Conservation (phyloP, 2,888 invertebrate genomes). For the Iphiclides podalirius region DNA sequence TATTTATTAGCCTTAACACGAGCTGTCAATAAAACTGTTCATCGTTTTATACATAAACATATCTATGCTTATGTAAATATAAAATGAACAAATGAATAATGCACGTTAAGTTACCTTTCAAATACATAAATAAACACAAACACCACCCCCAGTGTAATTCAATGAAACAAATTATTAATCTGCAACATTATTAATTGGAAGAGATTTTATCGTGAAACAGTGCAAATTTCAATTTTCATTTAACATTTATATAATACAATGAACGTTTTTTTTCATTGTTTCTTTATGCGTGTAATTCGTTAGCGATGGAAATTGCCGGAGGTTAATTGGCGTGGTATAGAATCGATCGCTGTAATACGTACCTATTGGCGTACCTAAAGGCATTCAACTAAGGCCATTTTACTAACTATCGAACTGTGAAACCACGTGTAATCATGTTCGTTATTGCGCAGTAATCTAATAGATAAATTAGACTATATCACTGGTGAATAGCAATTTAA, state of each 20-base stretch:
- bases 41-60: too few species aligned
- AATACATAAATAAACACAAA: not conserved
- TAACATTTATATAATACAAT: constrained; percentile 9
- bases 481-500: too few species aligned
- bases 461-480: not conserved
- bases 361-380: not conserved
- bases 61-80: too few species aligned
- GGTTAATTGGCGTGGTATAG: too few species aligned
- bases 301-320: constrained; percentile 9
- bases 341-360: not conserved
- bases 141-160: not conserved
- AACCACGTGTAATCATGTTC: not conserved
- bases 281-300: constrained; percentile 12
- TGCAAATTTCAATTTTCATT: constrained; percentile 6
- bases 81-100: not conserved
- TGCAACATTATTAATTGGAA: not conserved
- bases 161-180: constrained; percentile 4
- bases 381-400: not conserved
- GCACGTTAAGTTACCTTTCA: not conserved
- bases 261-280: constrained; percentile 6
- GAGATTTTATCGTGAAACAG: constrained; percentile 6
- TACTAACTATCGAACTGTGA: not conserved
- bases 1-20: too few species aligned
- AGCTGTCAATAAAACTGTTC: too few species aligned
- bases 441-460: not conserved